These are phyloP conservation scores for Semaprochilodus insignis DNA, from an alignment of 2,797 vertebrate genomes.

Conservation along the genomic window DNA sequence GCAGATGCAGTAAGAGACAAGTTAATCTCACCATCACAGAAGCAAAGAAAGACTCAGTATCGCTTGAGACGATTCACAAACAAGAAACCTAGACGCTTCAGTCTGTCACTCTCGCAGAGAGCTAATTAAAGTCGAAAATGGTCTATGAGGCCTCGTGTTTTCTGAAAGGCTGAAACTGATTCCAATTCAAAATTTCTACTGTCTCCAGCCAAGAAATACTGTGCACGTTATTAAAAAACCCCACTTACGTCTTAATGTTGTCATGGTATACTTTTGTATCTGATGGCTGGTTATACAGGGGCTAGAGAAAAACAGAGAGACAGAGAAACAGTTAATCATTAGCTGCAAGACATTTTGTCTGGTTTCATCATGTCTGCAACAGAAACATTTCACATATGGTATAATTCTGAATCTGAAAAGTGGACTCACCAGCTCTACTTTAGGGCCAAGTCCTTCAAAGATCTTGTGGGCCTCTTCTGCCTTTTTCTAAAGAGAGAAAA, in stretches of 20 bases:
- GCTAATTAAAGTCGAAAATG: too few species aligned
- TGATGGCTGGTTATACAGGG: constrained; percentile 97
- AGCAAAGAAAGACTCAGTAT: too few species aligned
- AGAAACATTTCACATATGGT: neutral
- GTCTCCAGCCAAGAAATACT: too few species aligned
- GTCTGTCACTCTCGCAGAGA: too few species aligned
- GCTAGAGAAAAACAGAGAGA: constrained; percentile 76
- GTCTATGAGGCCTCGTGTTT: too few species aligned
- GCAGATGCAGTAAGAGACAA: too few species aligned
- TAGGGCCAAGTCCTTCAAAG: constrained; percentile 96
- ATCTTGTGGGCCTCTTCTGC: constrained; percentile 99
- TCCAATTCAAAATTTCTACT: too few species aligned
- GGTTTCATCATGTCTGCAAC: neutral
- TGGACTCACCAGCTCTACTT: constrained; percentile 93
- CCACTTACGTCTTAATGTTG: constrained; percentile 99
- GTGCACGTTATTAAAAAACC: neutral
- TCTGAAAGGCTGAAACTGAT: too few species aligned
- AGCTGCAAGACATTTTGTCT: constrained; percentile 30
- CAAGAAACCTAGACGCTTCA: too few species aligned
- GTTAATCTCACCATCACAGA: too few species aligned
- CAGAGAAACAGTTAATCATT: constrained; percentile 56
- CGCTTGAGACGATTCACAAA: too few species aligned
- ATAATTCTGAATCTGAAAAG: too few species aligned
- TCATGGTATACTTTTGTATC: constrained; percentile 99
- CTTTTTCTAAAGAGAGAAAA: constrained; percentile 87